Percentiles rank a stretch among this genome's conserved stretches.
phyloP scores from a whole-genome alignment of 2,888 invertebrate species.

The Syrista parreyssii region DNA sequence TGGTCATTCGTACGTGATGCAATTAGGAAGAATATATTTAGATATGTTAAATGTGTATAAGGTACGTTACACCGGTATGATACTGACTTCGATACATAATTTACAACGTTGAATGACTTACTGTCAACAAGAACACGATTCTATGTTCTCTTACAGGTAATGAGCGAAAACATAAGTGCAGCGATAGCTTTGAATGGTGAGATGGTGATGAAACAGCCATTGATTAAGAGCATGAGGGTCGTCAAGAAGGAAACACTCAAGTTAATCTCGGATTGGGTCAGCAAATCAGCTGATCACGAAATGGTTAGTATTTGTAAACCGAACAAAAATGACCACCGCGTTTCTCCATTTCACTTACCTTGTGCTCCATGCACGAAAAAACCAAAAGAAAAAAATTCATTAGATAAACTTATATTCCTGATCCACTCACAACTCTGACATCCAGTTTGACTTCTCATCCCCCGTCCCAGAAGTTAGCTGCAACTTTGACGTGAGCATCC shows the following conservation, averaged over 20 bases:
- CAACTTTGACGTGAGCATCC: background rate
- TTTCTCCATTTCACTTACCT: background rate
- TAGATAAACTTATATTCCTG: background rate
- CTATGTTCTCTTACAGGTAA: conserved; percentile 62
- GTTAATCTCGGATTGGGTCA: conserved; percentile 97
- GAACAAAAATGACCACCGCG: background rate
- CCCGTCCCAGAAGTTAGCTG: background rate
- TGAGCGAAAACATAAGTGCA: conserved; percentile 94
- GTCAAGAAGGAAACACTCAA: conserved; percentile 99
- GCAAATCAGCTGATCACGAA: conserved; percentile 87
- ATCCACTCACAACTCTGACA: background rate
- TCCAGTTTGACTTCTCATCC: background rate
- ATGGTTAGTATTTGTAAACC: conserved; percentile 70
- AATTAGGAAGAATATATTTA: conserved; percentile 96
- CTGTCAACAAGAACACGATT: background rate
- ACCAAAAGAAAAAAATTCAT: background rate
- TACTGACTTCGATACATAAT: background rate
- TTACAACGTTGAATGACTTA: background rate
- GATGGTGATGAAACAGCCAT: conserved; percentile 95
- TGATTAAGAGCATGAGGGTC: conserved; percentile 97
- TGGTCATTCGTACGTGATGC: conserved; percentile 94
- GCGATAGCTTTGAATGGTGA: conserved; percentile 96
- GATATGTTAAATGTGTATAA: conserved; percentile 99
- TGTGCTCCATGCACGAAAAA: background rate
- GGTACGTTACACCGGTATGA: conserved; percentile 66